Evolutionary conservation across 1,140 invertebrate species (phyloP), one percentile per base, ranked within the genome.

Genomic region (Bombus balteatus): DNA sequence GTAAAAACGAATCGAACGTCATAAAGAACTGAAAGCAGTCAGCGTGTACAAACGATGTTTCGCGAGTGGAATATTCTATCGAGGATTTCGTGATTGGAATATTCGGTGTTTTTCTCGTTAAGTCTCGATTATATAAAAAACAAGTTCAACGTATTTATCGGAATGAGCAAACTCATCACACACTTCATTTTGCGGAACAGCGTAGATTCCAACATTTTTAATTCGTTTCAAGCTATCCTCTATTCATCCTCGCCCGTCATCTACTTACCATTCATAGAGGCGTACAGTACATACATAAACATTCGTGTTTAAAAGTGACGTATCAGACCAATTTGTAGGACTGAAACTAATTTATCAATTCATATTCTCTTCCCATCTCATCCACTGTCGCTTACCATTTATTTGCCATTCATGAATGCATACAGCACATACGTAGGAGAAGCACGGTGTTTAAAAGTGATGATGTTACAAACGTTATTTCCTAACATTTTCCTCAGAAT

Each of bases 1-100:
- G 75, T 83, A 78, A 77, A 83, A 78, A 83, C 82, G 74, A 41
- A 78, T 83, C 82, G 82, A 83, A 78, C 37, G 37, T 68, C 72
- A 70, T 78, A 83, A 83, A 83, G 62, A 83, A 77, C 65, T 12
- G 62, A 68, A 78, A 47, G 8, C 81, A 68, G 32, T 39, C 59
- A 47, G 41, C 25, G 62, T 76, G 73, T 53, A 77, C 73, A 32
- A 76, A 83, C 22, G 74, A 78, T 77, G 39, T 83, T 77, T 79
- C n/a, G 34, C 15, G 53, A 3, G 12, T 25, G 41, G 62, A 76
- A 77, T 37, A 53, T 62, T 57, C 43, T 32, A 22, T 59, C 13
- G 28, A 32, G 39, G 13, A 18, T 5, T 39, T 15, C 41, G 57
- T 28, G 39, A 43, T 41, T 43, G 37, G 28, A 62, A 82, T 62